Conservation (phyloP, 2,888 invertebrate species). For the Zygaena filipendulae region DNA sequence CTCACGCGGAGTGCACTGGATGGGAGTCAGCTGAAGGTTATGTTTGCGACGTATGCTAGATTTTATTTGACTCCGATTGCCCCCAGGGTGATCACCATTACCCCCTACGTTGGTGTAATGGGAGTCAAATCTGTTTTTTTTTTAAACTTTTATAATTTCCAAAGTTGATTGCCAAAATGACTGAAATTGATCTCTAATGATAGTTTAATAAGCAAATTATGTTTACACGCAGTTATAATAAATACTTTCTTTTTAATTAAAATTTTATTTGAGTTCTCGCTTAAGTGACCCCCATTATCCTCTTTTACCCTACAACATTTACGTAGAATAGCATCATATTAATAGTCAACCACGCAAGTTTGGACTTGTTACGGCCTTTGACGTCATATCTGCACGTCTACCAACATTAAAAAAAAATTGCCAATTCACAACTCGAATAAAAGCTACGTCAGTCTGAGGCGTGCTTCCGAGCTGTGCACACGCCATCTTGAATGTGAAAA, state of each 20-base stretch:
- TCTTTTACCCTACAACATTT: constrained; percentile 12
- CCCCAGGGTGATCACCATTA: constrained; percentile 20
- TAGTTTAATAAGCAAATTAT: constrained; percentile 12
- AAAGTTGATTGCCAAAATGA: no score
- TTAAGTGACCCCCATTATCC: constrained; percentile 18
- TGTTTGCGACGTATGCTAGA: constrained; percentile 19
- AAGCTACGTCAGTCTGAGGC: no score
- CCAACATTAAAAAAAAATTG: no score
- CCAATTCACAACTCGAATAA: no score
- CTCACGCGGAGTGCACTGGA: constrained; percentile 19
- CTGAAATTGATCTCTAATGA: constrained; percentile 17
- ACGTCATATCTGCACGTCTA: no score
- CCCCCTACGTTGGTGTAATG: constrained; percentile 19
- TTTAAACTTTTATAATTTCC: constrained; percentile 19
- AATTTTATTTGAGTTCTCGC: constrained; percentile 15
- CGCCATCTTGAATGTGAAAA: no score
- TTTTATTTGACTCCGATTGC: constrained; percentile 19
- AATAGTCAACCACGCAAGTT: no score
- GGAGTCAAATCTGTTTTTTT: constrained; percentile 18
- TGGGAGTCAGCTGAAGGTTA: constrained; percentile 18
- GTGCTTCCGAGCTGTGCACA: no score
- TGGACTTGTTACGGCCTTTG: no score
- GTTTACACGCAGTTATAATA: constrained; percentile 14
- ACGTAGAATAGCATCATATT: no score
- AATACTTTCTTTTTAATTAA: constrained; percentile 12